Evolutionary conservation across 1,140 invertebrate genomes (phyloP).

Genomic region (Drosophila pruinosa): DNA sequence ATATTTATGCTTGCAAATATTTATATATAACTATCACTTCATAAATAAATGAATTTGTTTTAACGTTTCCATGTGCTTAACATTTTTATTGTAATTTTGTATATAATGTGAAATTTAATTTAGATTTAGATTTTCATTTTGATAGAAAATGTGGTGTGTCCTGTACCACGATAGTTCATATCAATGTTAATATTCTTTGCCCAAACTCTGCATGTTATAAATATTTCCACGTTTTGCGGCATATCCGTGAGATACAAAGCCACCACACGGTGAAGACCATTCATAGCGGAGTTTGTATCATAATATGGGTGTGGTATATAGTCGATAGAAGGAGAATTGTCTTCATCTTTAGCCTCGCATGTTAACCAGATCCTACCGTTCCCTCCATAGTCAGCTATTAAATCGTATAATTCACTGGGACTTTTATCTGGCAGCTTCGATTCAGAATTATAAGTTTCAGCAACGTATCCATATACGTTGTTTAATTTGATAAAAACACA

Average conservation of each 20-base stretch:
- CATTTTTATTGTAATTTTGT: background rate
- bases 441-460: conserved; percentile 34
- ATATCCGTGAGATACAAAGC: conserved; percentile 28
- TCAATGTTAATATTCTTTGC: conserved; percentile 52
- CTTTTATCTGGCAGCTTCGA: conserved; percentile 15
- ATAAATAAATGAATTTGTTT: too few relatives aligned
- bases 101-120: background rate
- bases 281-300: background rate
- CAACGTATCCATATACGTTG: conserved; percentile 22
- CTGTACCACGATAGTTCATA: background rate
- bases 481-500: conserved; percentile 56
- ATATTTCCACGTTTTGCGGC: conserved; percentile 15
- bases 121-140: background rate
- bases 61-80: background rate
- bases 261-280: conserved; percentile 24
- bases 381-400: conserved; percentile 17
- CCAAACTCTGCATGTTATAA: conserved; percentile 41
- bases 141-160: conserved; percentile 24
- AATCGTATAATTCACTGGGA: background rate
- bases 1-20: too few relatives aligned
- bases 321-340: background rate
- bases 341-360: background rate
- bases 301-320: conserved; percentile 20
- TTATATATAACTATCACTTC: too few relatives aligned
- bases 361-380: conserved; percentile 44